Base-by-base conservation (phyloP, 2,113 vertebrate genomes). In the Salvelinus namaycush region DNA sequence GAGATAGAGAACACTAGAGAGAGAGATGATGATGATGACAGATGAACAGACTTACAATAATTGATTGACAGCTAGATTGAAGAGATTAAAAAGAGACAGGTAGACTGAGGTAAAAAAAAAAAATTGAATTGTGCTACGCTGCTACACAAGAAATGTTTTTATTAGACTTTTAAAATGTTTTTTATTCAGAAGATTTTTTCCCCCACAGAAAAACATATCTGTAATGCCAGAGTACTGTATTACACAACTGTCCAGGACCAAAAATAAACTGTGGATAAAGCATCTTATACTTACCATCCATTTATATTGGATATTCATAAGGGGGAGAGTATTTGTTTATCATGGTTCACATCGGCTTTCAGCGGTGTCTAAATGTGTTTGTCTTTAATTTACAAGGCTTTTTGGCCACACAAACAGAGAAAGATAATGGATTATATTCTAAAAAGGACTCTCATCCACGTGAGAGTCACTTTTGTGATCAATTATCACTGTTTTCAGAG, bases 321-420 rank as follows among this genome's bases (percentile, higher is more conserved):
- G 59, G 5, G 74, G 73, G 64, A 78, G 51, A 62, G 57, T 68
- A 74, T 84, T 73, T 72, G 16, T 62, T 74, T 66, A 74, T 74
- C 34, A 66, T 22, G 22, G 62, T 7, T 26, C 16, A 18, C 11
- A 22, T 24, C 49, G 49, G 44, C 71, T 79, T 75, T 62, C 65
- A 62, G 74, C 54, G 62, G 22, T n/a, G 48, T 69, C 68, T 29
- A 74, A 27, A 79, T 73, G 60, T 44, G 31, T 65, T 76, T 65
- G 73, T 81, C 67, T 74, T 68, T 75, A 76, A 73, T 84, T 85
- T 60, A 81, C 78, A 72, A 76, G 70, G 54, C 64, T 34, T 27
- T 73, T 81, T 74, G 74, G 48, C 60, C 49, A 59, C 22, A 44
- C 69, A 77, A 72, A 81, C 13, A 2, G 27, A 77, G 64, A 80